Evolutionary conservation across 1,140 invertebrate species (phyloP).

Genomic region (Drosophila sechellia): DNA sequence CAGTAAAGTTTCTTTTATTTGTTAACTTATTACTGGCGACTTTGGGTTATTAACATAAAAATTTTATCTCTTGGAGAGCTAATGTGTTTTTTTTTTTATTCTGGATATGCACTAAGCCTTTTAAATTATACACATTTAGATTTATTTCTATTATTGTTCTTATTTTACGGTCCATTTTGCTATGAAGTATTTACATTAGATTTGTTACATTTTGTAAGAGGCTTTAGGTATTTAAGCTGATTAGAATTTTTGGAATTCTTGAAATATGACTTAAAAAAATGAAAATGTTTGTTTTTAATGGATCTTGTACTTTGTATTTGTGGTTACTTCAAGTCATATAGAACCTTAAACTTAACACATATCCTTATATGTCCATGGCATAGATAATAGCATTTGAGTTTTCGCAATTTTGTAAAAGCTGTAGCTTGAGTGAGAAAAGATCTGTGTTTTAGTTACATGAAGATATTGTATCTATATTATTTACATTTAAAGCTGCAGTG

Average conservation of each 20-base stretch:
- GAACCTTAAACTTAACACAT: too few relatives aligned
- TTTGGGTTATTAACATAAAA: slow-evolving; percentile 8
- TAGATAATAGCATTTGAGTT: background rate
- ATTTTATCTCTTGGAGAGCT: slow-evolving; percentile 21
- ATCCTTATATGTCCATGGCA: background rate
- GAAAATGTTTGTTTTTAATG: too few relatives aligned
- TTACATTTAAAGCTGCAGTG: slow-evolving; percentile 33
- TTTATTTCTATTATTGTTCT: slow-evolving; percentile 37
- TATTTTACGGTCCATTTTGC: background rate
- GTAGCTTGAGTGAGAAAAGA: background rate
- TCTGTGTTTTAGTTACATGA: background rate
- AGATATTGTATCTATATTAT: background rate
- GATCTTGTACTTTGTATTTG: too few relatives aligned
- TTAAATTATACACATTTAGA: background rate
- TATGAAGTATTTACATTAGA: background rate
- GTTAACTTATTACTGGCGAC: background rate
- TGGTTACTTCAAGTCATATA: too few relatives aligned
- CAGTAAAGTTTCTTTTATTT: slow-evolving; percentile 1
- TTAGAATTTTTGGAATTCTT: background rate
- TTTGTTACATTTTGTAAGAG: background rate
- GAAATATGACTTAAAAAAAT: background rate
- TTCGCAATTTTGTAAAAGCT: slow-evolving; percentile 1
- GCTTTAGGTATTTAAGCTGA: background rate
- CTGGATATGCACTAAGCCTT: background rate
- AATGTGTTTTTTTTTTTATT: background rate